A percentile compares a stretch with the other conserved stretches of the same genome.
Conservation (phyloP, 2,113 vertebrate genomes). For the Ursus arctos region DNA sequence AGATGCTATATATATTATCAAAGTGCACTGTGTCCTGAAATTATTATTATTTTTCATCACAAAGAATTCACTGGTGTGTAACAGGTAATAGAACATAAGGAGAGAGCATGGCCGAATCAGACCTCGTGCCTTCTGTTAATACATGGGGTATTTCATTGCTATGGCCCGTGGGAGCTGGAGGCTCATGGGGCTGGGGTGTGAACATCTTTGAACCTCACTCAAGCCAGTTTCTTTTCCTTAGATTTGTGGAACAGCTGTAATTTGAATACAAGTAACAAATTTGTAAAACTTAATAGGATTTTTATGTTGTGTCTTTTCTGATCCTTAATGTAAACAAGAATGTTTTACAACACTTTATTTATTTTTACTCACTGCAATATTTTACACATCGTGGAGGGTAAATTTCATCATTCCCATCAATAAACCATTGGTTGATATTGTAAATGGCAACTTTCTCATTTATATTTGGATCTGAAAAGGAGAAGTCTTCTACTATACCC, state of each 20-base stretch:
- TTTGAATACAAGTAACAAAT: constrained; percentile 82
- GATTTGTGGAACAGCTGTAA: constrained; percentile 83
- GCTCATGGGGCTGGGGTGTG: constrained; percentile 85
- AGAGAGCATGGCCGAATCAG: constrained; percentile 86
- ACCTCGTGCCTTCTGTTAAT: constrained; percentile 89
- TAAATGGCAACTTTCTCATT: constrained; percentile 81
- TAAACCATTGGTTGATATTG: constrained; percentile 88
- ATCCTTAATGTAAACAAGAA: constrained; percentile 85
- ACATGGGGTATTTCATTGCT: constrained; percentile 84
- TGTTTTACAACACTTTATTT: constrained; percentile 89
- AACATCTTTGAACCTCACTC: constrained; percentile 84
- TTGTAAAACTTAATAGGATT: constrained; percentile 82
- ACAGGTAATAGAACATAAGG: constrained; percentile 86
- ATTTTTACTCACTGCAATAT: constrained; percentile 89
- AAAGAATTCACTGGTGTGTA: constrained; percentile 85
- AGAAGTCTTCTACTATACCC: neutral
- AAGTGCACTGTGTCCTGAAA: constrained; percentile 87
- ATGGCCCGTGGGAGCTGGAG: constrained; percentile 81
- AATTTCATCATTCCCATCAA: constrained; percentile 86
- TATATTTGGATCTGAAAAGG: constrained; percentile 63
- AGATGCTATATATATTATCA: constrained; percentile 87
- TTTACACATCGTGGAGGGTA: constrained; percentile 88
- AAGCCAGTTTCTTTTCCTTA: constrained; percentile 85
- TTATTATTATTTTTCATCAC: constrained; percentile 84
- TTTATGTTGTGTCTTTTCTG: constrained; percentile 85